Conservation (phyloP, 1,140 invertebrate genomes). For the Apocrypta bakeri region DNA sequence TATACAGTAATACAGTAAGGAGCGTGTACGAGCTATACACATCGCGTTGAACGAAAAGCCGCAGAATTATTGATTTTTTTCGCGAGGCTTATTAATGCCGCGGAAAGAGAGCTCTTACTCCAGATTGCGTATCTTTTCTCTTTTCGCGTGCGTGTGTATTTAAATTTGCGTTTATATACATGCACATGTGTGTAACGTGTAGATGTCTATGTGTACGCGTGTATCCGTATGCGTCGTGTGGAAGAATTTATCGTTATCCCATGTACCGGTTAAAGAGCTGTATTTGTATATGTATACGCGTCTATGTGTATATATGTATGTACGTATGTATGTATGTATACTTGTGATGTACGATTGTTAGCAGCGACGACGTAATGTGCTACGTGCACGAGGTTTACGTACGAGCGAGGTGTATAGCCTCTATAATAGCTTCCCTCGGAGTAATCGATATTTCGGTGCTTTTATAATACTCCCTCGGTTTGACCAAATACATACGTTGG, state of each 20-base stretch:
- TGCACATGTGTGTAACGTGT: neutral
- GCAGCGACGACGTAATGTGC: neutral
- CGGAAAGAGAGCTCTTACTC: neutral
- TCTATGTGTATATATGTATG: neutral
- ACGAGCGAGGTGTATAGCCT: slow-evolving; percentile 25
- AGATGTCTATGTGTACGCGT: neutral
- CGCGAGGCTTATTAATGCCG: slow-evolving; percentile 9
- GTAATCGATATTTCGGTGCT: slow-evolving; percentile 43
- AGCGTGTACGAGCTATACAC: neutral
- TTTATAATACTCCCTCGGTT: neutral
- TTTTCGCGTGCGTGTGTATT: neutral
- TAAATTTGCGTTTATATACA: neutral
- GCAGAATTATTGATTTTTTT: slow-evolving; percentile 1
- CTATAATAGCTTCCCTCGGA: slow-evolving; percentile 30
- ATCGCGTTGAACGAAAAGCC: neutral
- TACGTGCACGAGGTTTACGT: neutral
- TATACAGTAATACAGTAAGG: neutral
- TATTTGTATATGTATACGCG: no score
- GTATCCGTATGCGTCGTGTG: neutral
- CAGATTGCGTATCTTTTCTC: neutral
- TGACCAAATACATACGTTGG: slow-evolving; percentile 16
- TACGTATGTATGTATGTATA: neutral
- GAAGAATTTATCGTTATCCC: no score
- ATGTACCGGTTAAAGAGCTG: neutral
- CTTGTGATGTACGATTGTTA: neutral